phyloP scores from a whole-genome alignment of 1,140 invertebrate species.

The Brachionus paranguensis region DNA sequence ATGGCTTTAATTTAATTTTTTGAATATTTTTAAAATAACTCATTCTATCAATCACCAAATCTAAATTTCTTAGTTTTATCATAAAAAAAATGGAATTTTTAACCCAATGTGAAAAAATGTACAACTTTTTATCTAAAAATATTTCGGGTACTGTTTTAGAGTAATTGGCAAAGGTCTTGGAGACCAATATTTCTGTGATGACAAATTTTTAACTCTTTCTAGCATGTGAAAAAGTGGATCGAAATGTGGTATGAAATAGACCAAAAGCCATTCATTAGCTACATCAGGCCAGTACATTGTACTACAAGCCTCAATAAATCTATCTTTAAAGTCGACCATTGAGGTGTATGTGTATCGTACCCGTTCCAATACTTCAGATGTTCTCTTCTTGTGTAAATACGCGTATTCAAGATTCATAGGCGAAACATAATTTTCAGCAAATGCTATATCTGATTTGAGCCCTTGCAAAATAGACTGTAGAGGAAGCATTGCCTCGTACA shows the following conservation, averaged over 20 bases:
- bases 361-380: neutral
- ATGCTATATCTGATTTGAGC: constrained; percentile 1
- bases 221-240: constrained; percentile 1
- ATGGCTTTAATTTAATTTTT: no score
- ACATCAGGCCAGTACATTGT: constrained; percentile 13
- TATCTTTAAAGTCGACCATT: constrained; percentile 29
- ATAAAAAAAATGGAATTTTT: neutral
- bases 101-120: neutral
- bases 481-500: constrained; percentile 13
- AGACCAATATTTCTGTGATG: neutral
- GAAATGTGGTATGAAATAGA: constrained; percentile 32
- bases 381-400: constrained; percentile 26
- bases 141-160: constrained; percentile 37
- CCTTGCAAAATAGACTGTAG: neutral
- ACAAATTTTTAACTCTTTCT: neutral
- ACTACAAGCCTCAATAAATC: neutral
- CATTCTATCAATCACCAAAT: no score
- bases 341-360: neutral
- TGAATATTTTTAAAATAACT: no score
- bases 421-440: constrained; percentile 6
- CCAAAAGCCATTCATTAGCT: constrained; percentile 32
- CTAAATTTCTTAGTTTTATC: no score
- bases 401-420: constrained; percentile 27
- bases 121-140: neutral
- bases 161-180: constrained; percentile 13